phyloP scores from a whole-genome alignment of 2,113 vertebrate genomes.

The Deroptyus accipitrinus region DNA sequence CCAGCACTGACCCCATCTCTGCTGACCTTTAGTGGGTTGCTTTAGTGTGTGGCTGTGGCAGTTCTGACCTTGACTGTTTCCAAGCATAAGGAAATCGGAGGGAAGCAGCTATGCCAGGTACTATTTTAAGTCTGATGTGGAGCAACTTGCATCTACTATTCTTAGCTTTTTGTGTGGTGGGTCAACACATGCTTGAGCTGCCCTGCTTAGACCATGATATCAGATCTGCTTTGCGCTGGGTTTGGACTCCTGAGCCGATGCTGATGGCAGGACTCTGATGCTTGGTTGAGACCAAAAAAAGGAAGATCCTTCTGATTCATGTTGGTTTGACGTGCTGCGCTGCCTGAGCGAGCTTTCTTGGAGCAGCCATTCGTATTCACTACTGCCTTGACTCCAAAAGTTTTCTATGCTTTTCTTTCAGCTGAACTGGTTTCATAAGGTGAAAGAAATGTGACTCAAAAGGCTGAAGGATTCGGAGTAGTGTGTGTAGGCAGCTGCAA shows the following conservation, averaged over 20 bases:
- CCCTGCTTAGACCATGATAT: not conserved
- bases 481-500: not conserved
- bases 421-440: not conserved
- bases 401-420: not conserved
- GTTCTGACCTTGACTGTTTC: constrained; percentile 12
- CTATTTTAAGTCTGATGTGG: constrained; percentile 28
- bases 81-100: not conserved
- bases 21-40: not conserved
- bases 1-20: fast-evolving
- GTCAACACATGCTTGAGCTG: not conserved
- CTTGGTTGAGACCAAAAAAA: not conserved
- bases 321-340: fast-evolving
- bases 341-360: not conserved
- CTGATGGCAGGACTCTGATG: not conserved
- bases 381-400: not conserved
- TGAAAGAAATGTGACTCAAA: not conserved
- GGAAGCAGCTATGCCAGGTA: not conserved
- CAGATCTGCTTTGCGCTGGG: not conserved
- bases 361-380: fast-evolving
- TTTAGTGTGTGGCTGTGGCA: not conserved
- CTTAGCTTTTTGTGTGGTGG: constrained; percentile 33
- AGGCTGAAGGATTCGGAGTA: not conserved
- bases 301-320: not conserved
- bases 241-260: not conserved
- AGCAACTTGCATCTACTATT: constrained; percentile 6